Percentiles rank a stretch among this genome's conserved stretches.
Conservation (phyloP, 2,113 vertebrate species). For the Mesembrinibis cayennensis region DNA sequence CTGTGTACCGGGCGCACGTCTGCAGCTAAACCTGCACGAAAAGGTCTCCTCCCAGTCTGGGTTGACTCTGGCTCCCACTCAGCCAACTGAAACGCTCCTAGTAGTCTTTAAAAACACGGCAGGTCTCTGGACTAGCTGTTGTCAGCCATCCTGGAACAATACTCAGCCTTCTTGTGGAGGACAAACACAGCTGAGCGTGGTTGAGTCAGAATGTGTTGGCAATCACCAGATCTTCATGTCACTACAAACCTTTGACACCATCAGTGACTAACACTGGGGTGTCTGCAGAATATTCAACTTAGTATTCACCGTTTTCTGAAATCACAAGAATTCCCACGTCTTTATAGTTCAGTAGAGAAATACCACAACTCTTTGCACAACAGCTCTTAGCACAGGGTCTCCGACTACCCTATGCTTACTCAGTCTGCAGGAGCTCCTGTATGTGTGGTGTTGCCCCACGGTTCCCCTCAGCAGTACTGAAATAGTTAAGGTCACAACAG, state of each 20-base stretch:
- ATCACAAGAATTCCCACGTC: not conserved
- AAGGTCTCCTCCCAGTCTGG: not conserved
- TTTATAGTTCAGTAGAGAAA: not conserved
- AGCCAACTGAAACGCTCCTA: not conserved
- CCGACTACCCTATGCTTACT: not conserved
- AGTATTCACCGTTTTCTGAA: not conserved
- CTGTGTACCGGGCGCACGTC: too few relatives aligned
- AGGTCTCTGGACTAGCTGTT: not conserved
- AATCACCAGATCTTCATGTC: not conserved
- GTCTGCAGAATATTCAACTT: not conserved
- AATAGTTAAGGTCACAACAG: constrained; percentile 78
- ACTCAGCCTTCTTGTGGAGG: not conserved
- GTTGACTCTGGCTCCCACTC: not conserved
- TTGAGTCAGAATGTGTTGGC: not conserved
- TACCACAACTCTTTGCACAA: not conserved
- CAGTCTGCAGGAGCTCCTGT: not conserved
- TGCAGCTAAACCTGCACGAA: not conserved
- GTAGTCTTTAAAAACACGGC: not conserved
- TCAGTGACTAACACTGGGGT: not conserved
- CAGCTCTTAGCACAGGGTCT: not conserved
- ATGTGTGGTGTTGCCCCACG: not conserved
- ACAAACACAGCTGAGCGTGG: not conserved
- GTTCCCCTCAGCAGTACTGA: constrained; percentile 25
- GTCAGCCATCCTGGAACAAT: not conserved
- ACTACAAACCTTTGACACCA: not conserved